Conservation (phyloP, 64 coral and sea anemone species). For the Montipora foliosa region DNA sequence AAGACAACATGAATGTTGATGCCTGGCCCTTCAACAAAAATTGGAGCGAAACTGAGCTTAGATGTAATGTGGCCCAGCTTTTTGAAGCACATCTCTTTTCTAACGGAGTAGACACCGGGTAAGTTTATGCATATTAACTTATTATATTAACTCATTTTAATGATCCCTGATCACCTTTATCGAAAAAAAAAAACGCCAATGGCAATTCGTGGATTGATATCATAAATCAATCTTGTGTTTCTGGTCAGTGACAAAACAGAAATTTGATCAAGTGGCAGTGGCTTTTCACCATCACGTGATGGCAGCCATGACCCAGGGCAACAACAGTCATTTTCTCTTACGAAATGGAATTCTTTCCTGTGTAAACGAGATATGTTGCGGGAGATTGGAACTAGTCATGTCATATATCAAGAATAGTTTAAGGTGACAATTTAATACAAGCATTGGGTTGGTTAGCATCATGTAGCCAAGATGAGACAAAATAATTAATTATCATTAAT, state of each 20-base stretch:
- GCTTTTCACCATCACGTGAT: too few species aligned
- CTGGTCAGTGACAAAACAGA: not conserved
- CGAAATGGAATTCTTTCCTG: too few species aligned
- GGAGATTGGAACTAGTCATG: too few species aligned
- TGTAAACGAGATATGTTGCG: too few species aligned
- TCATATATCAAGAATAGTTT: too few species aligned
- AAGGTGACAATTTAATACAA: too few species aligned
- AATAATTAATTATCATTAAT: too few species aligned
- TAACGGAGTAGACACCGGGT: not conserved
- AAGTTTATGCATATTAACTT: not conserved
- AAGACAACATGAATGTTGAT: not conserved
- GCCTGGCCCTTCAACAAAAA: slow-evolving; percentile 4
- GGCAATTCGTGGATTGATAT: not conserved
- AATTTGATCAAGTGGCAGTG: too few species aligned
- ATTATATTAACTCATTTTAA: not conserved
- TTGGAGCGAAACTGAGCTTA: not conserved
- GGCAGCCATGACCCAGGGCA: too few species aligned
- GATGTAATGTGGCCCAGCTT: not conserved
- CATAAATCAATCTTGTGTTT: not conserved
- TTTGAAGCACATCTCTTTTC: not conserved
- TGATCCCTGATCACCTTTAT: not conserved
- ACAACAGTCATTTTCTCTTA: too few species aligned
- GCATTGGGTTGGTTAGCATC: too few species aligned
- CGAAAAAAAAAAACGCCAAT: not conserved
- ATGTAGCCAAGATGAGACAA: too few species aligned